Evolutionary conservation across 2,113 vertebrate genomes (phyloP).

Genomic region (Syrmaticus mikado): DNA sequence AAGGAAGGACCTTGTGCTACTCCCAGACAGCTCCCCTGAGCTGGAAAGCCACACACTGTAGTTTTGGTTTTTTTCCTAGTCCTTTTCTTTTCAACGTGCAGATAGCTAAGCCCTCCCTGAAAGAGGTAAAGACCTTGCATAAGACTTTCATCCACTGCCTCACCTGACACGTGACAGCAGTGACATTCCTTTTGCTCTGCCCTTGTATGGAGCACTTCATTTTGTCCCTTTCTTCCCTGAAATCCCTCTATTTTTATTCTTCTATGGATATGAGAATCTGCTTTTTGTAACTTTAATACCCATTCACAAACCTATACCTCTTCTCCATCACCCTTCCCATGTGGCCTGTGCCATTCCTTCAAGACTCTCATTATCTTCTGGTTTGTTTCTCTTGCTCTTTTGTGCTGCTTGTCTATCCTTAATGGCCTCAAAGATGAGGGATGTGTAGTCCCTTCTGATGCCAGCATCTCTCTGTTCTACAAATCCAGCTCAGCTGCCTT

Average conservation of each 20-base stretch:
- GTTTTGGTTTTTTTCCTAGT: not conserved
- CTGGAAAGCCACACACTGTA: not conserved
- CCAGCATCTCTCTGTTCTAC: not conserved
- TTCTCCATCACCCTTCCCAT: not conserved
- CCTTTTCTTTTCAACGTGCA: not conserved
- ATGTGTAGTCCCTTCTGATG: not conserved
- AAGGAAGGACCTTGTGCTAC: not conserved
- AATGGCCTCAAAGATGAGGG: not conserved
- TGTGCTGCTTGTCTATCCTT: not conserved
- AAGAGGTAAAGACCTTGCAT: not conserved
- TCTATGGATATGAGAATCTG: not conserved
- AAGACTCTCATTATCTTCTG: not conserved
- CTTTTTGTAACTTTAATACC: not conserved
- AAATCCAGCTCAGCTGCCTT: not conserved
- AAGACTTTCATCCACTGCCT: not conserved
- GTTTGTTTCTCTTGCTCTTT: not conserved
- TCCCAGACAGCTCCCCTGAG: not conserved
- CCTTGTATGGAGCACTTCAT: not conserved
- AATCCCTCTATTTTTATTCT: not conserved
- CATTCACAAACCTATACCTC: rapidly evolving
- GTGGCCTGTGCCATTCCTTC: not conserved
- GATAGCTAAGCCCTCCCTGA: not conserved
- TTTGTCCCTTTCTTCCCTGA: not conserved
- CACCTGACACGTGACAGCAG: not conserved
- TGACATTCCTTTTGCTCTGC: rapidly evolving